Evolutionary conservation across 2,797 vertebrate species (phyloP).

Genomic region (Phyllotis vaccarum): DNA sequence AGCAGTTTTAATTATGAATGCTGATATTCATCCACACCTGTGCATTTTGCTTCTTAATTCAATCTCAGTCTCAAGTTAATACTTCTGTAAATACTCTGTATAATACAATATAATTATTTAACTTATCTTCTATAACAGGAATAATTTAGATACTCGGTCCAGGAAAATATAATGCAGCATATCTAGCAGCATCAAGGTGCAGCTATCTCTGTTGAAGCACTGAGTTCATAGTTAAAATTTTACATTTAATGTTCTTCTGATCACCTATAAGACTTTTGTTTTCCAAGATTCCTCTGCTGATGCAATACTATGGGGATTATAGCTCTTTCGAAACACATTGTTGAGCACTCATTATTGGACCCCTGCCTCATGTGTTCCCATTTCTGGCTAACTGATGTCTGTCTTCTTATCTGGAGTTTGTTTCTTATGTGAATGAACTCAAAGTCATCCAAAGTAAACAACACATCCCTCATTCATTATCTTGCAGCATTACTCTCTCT

Average conservation of each 20-base stretch:
- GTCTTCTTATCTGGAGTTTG: background rate
- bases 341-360: rapidly evolving
- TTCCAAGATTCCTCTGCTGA: background rate
- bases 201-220: background rate
- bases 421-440: background rate
- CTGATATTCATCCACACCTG: background rate
- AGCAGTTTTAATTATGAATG: background rate
- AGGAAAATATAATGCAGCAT: background rate
- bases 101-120: background rate
- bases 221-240: background rate
- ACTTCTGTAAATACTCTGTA: background rate
- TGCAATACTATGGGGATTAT: background rate
- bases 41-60: background rate
- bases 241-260: background rate
- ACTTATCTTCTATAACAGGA: background rate
- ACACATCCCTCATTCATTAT: background rate
- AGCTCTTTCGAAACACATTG: background rate
- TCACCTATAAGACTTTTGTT: background rate
- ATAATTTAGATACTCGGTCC: background rate
- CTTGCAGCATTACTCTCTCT: background rate
- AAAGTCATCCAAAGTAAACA: background rate
- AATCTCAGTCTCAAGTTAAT: background rate
- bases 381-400: background rate
- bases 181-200: background rate
- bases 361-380: background rate